Evolutionary conservation across 2,888 invertebrate genomes (phyloP).

Genomic region (Amblyjoppa proteus): DNA sequence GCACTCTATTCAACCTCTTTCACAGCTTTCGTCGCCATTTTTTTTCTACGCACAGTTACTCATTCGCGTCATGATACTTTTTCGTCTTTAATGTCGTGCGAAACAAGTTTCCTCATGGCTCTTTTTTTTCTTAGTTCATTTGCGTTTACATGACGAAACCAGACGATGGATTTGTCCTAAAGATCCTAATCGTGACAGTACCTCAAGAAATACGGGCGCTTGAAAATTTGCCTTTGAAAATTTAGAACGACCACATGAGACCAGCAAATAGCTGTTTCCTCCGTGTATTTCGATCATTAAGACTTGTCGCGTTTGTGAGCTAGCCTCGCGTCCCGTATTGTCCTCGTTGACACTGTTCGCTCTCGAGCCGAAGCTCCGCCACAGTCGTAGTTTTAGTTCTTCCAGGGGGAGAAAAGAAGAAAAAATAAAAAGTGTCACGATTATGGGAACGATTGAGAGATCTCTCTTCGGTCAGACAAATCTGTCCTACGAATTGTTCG

Average conservation of each 20-base stretch:
- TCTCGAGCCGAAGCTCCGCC: slow-evolving; percentile 42
- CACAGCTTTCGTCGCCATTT: slow-evolving; percentile 31
- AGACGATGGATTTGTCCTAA: neutral
- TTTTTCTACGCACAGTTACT: neutral
- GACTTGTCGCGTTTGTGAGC: slow-evolving; percentile 63
- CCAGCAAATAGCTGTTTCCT: slow-evolving; percentile 31
- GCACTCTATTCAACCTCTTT: slow-evolving; percentile 24
- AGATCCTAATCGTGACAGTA: slow-evolving; percentile 23
- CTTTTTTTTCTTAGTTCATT: slow-evolving; percentile 13
- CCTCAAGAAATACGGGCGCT: neutral
- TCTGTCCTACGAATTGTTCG: slow-evolving; percentile 84
- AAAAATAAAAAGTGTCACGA: slow-evolving; percentile 66
- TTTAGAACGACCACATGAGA: slow-evolving; percentile 14
- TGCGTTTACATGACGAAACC: neutral
- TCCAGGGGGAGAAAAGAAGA: slow-evolving; percentile 30
- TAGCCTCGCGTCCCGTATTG: slow-evolving; percentile 59
- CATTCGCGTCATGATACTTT: slow-evolving; percentile 29
- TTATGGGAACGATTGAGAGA: slow-evolving; percentile 74
- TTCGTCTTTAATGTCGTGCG: slow-evolving; percentile 39
- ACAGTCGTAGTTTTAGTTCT: slow-evolving; percentile 43
- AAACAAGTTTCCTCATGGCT: neutral
- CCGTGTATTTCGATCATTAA: slow-evolving; percentile 68
- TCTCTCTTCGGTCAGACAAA: slow-evolving; percentile 79
- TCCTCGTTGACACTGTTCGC: slow-evolving; percentile 48
- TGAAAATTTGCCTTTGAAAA: neutral